Evolutionary conservation across 2,113 vertebrate species (phyloP).

Genomic region (Girardinichthys multiradiatus): DNA sequence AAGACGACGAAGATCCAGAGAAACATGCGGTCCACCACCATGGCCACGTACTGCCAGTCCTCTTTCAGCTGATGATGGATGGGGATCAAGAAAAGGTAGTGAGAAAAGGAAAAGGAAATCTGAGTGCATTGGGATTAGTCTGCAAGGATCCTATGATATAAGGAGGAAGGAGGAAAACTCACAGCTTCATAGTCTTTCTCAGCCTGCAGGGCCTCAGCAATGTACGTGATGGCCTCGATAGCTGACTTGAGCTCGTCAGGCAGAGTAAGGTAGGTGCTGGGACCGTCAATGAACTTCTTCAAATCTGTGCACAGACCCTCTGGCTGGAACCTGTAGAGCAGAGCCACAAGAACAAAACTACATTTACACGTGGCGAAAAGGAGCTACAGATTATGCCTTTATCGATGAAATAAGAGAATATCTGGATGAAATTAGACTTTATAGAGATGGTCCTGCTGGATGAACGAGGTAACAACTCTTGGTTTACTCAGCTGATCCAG

Average conservation of each 20-base stretch:
- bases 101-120: not conserved
- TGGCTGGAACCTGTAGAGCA: conserved; percentile 78
- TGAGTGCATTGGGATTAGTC: not conserved
- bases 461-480: too few species aligned
- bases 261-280: conserved; percentile 79
- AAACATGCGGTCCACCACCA: conserved; percentile 85
- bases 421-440: not conserved
- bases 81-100: fast-evolving
- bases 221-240: conserved; percentile 84
- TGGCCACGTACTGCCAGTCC: conserved; percentile 87
- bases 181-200: conserved; percentile 88
- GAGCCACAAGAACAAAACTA: not conserved
- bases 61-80: conserved; percentile 73
- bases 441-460: not conserved
- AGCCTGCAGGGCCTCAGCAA: conserved; percentile 86
- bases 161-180: conserved; percentile 32
- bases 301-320: conserved; percentile 81
- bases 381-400: not conserved
- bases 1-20: conserved; percentile 83
- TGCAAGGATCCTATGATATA: not conserved
- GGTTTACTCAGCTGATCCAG: too few species aligned
- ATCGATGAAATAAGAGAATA: not conserved
- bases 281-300: conserved; percentile 83
- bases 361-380: not conserved
- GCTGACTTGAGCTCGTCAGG: conserved; percentile 85